phyloP scores from a whole-genome alignment of 2,113 vertebrate species.

The Atlantisia rogersi region DNA sequence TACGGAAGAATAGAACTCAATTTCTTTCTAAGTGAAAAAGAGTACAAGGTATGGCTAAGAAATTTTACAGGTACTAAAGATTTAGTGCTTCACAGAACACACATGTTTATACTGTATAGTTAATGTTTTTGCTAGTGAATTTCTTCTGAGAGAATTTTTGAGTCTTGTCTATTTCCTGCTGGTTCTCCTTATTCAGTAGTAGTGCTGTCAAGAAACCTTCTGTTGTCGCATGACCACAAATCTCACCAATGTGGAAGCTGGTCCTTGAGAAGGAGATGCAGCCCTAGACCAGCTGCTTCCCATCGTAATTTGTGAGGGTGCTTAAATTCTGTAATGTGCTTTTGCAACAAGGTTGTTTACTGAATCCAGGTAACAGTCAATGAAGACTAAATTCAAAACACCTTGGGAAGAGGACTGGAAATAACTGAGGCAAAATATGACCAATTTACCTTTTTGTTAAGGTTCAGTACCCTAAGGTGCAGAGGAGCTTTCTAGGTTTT shows the following conservation, averaged over 20 bases:
- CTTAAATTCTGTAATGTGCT: not conserved
- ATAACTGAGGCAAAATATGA: not conserved
- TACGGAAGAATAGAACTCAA: slow-evolving; percentile 90
- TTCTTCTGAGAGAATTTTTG: not conserved
- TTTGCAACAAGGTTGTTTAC: not conserved
- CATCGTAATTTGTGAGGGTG: not conserved
- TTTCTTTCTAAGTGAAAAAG: slow-evolving; percentile 87
- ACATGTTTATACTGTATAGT: not conserved
- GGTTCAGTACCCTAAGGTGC: not conserved
- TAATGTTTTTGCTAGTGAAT: not conserved
- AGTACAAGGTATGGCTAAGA: slow-evolving; percentile 82
- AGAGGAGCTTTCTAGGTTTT: not conserved
- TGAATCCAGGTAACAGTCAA: not conserved
- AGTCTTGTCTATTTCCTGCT: not conserved
- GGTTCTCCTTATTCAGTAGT: not conserved
- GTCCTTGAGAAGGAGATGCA: not conserved
- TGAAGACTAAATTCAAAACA: not conserved
- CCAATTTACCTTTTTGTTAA: not conserved
- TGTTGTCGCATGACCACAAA: not conserved
- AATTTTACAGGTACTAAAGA: not conserved
- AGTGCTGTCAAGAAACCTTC: not conserved
- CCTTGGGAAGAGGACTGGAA: not conserved
- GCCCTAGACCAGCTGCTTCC: not conserved
- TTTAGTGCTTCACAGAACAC: not conserved
- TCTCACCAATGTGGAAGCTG: not conserved